Base-by-base conservation (phyloP, 2,113 vertebrate genomes). In the Gobio gobio region DNA sequence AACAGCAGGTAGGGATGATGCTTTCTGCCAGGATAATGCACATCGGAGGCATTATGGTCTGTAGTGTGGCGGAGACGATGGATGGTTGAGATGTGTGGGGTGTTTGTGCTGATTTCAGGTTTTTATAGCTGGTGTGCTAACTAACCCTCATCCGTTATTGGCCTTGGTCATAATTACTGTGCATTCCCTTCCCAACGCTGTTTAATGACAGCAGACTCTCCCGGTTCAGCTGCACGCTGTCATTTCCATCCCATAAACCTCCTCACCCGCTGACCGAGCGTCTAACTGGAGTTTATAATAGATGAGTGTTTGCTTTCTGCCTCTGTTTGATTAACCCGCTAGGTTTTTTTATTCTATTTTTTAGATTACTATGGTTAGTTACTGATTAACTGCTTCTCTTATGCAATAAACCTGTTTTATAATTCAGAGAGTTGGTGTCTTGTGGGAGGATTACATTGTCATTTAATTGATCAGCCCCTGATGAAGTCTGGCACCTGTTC, bases 1-100 rank as follows among this genome's bases (percentile, higher is more conserved):
- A 81, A 68, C 79, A 81, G 79, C 79, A 81, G 79, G 79, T 81
- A 81, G 16, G 43, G 20, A 51, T 33, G 79, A 81, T 81, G 79
- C 61, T 81, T 63, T 43, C 58, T 20, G 78, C 7, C 2, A 1
- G 14, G 9, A 10, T 66, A 66, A 51, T 33, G 45, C 16, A 22
- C n/a, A 45, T 68, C 14, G 49, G 24, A 47, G 33, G 61, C 8
- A 8, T 18, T 45, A 33, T 51, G 59, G 1, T 81, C 61, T 47
- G n/a, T 26, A 1, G 13, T 51, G 1, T 33, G 10, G 3, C 8
- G 43, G 16, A 64, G 24, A 24, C 14, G n/a, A 24, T 66, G 43
- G 40, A 29, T 66, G 78, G 33, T 81, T 24, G n/a, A 79, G 24
- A 78, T 61, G 22, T 78, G 33, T 59, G 54, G 10, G 63, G 63